Evolutionary conservation across 2,888 invertebrate genomes (phyloP).

Genomic region (Miltochrista miniata): DNA sequence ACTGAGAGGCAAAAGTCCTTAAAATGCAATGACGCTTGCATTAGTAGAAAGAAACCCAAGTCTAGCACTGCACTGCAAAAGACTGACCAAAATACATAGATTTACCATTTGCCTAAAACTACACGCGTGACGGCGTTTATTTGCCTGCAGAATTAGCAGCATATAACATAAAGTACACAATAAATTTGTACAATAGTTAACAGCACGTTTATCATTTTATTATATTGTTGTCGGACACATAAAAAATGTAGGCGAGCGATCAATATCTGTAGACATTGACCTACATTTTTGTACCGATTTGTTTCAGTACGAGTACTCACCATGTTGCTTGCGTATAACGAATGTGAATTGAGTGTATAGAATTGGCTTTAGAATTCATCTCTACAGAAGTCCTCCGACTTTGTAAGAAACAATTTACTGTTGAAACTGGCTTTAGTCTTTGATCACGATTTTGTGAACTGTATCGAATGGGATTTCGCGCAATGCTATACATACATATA

Average conservation of each 20-base stretch:
- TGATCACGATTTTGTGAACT: too few species aligned
- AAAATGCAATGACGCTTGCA: too few species aligned
- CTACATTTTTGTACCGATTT: constrained; percentile 3
- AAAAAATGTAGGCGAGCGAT: constrained; percentile 1
- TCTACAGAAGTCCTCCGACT: too few species aligned
- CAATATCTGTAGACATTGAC: constrained; percentile 13
- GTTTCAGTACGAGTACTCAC: constrained; percentile 1
- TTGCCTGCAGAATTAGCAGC: too few species aligned
- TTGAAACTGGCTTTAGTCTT: too few species aligned
- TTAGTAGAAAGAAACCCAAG: too few species aligned
- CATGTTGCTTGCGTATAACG: background rate
- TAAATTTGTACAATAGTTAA: background rate
- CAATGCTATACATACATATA: too few species aligned
- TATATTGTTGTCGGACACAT: background rate
- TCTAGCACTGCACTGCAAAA: too few species aligned
- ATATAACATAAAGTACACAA: background rate
- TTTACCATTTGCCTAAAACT: background rate
- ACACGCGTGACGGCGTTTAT: background rate
- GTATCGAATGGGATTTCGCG: too few species aligned
- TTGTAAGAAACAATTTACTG: too few species aligned
- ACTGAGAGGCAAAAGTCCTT: too few species aligned
- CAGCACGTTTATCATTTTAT: background rate
- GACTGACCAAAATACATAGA: background rate
- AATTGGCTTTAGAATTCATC: background rate
- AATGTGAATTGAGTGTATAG: background rate